A percentile compares a stretch with the other conserved stretches of the same genome.
phyloP scores from a whole-genome alignment of 2,888 invertebrate species.

The Colletes collaris region DNA sequence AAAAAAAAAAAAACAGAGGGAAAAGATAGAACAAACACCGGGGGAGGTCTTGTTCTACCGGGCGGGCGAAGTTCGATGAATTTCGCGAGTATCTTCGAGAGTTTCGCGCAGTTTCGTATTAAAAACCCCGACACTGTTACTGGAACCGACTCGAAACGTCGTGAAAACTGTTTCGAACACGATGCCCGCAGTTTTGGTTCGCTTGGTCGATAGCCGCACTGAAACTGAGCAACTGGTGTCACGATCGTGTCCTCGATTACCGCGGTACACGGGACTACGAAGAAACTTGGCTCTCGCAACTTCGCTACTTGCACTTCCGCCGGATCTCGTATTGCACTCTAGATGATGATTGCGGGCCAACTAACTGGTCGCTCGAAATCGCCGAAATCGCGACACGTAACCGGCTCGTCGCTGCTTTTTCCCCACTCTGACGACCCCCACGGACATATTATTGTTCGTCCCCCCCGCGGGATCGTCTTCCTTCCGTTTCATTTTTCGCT shows the following conservation, averaged over 20 bases:
- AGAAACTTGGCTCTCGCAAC: conserved; percentile 23
- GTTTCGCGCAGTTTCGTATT: no score
- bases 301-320: conserved; percentile 56
- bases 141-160: no score
- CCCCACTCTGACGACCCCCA: conserved; percentile 62
- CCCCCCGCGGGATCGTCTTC: conserved; percentile 43
- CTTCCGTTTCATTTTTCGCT: conserved; percentile 35
- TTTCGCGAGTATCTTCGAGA: no score
- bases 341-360: conserved; percentile 65
- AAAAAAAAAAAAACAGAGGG: no score
- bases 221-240: conserved; percentile 3
- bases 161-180: no score
- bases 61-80: no score
- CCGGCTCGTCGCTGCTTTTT: conserved; percentile 59
- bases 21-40: no score
- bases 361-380: conserved; percentile 60
- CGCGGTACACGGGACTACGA: background rate
- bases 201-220: conserved; percentile 1
- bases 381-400: conserved; percentile 59
- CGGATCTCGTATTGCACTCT: conserved; percentile 65
- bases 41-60: no score
- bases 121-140: no score
- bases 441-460: conserved; percentile 57
- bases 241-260: background rate
- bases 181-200: no score